Evolutionary conservation across 2,888 invertebrate species (phyloP), one percentile per base, ranked within the genome.

Genomic region (Linnaemya tessellans): DNA sequence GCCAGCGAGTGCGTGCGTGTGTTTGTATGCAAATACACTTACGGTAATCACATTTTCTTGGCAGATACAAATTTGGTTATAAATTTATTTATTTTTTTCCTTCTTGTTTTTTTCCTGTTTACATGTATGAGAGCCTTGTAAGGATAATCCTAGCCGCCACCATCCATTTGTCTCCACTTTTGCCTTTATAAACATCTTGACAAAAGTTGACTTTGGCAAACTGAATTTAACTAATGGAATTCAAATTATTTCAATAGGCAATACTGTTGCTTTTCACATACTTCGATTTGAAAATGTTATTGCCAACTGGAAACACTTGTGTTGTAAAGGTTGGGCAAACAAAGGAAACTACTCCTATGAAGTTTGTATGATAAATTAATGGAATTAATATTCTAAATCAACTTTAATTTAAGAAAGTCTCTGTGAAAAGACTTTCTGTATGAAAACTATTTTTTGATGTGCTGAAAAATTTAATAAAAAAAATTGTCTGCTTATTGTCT

Each of bases 41-140:
- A 68, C 62, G 80, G 60, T 81, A 81, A 84, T 80, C 73, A 74
- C 71, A 81, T 84, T 84, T 78, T 84, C 73, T 84, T 84, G 84
- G 73, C 84, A 84, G 49, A 74, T 73, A 84, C 79, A 67, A 71
- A 75, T 20, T 75, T 54, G 30, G 43, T 62, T 49, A 49, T 18
- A 30, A 30, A 30, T 15, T 46, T 46, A n/a, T 46, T n/a, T 1
- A 13, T 11, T 46, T 35, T 38, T n/a, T 62, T 25, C 38, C 10
- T 20, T 38, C 9, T 7, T 20, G 3, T 54, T 60, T 46, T 46
- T 30, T 60, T 20, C 46, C 5, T 1, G n/a, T n/a, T n/a, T n/a
- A n/a, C 2, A 15, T 18, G 15, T 22, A 60, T 20, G 20, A 30
- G 5, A 49, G n/a, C 10, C 13, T 56, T 75, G 22, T 11, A 18